Evolutionary conservation across 2,888 invertebrate genomes (phyloP), one percentile per base, ranked within the genome.

Genomic region (Troides oblongomaculatus): DNA sequence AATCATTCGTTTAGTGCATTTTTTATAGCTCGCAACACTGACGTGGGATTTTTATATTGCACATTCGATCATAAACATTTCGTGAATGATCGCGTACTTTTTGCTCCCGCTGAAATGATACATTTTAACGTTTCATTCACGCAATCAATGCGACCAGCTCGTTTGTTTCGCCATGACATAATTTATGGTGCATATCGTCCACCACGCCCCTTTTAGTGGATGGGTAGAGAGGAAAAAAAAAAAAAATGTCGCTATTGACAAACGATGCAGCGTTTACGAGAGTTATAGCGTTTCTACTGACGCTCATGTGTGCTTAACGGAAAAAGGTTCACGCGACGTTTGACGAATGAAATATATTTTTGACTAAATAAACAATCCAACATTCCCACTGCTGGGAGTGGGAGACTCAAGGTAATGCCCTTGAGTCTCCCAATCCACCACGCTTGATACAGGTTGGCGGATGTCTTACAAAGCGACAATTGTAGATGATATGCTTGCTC

Each of bases 91-190:
- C 62, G 65, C 43, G 18, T 60, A 58, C 66, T 56, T 69, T 72
- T 73, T 57, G n/a, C 73, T 72, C 14, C 65, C 66, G 68, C 69
- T 65, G 64, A 69, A 72, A 73, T 70, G 67, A 70, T 62, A 71
- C 71, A 73, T 62, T 74, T 70, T 59, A 70, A 58, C 74, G 73
- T 74, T 68, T 75, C 79, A 78, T 78, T 78, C 78, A 75, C 75
- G 76, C 80, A 76, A 76, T 76, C 72, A 74, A 66, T 63, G 57
- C 46, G 50, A 53, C 70, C 71, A 68, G 64, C 68, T 73, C 77
- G 76, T 82, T 81, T 84, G 82, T 86, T 83, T 80, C 79, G 78
- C 72, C 67, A 68, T 81, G 83, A 82, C 84, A 82, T 87, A 88
- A 88, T 86, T 87, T 88, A 88, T 87, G 74, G 80, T 78, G 76